These are phyloP conservation scores for Callyntrura sp. DNA, from an alignment of 2,888 invertebrate species.

Conservation along the genomic window DNA sequence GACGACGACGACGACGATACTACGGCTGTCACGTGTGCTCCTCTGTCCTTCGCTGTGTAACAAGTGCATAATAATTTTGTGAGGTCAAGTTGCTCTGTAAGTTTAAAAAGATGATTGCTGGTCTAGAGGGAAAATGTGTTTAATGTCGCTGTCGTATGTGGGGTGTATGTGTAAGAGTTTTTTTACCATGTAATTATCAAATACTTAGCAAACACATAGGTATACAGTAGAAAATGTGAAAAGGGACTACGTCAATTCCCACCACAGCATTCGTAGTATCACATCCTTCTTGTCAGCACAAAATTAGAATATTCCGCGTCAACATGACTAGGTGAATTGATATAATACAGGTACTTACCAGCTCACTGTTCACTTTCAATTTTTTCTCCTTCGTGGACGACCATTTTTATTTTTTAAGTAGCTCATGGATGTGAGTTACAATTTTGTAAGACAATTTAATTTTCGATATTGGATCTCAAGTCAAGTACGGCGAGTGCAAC, in stretches of 20 bases:
- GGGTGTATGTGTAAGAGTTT: background rate
- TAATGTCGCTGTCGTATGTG: background rate
- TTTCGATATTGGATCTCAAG: no score
- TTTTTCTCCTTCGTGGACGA: background rate
- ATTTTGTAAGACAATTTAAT: no score
- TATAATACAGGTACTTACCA: no score
- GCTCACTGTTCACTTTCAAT: background rate
- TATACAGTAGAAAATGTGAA: background rate
- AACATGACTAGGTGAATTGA: background rate
- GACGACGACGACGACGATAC: background rate
- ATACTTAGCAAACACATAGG: background rate
- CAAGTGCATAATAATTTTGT: background rate
- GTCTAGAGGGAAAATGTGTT: background rate
- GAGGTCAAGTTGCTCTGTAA: no score
- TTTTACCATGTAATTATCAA: background rate
- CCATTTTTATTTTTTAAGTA: background rate
- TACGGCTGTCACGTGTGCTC: slow-evolving; percentile 4
- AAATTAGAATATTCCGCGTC: slow-evolving; percentile 7
- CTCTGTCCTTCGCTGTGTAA: background rate
- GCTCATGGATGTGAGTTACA: no score
- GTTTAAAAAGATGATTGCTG: no score
- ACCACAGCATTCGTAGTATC: slow-evolving; percentile 4
- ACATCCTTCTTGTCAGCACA: background rate
- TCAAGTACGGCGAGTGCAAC: no score
- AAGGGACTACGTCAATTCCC: slow-evolving; percentile 45